These are phyloP conservation scores for Tolmerus cingulatus DNA, from an alignment of 2,888 invertebrate species.

Conservation along the genomic window DNA sequence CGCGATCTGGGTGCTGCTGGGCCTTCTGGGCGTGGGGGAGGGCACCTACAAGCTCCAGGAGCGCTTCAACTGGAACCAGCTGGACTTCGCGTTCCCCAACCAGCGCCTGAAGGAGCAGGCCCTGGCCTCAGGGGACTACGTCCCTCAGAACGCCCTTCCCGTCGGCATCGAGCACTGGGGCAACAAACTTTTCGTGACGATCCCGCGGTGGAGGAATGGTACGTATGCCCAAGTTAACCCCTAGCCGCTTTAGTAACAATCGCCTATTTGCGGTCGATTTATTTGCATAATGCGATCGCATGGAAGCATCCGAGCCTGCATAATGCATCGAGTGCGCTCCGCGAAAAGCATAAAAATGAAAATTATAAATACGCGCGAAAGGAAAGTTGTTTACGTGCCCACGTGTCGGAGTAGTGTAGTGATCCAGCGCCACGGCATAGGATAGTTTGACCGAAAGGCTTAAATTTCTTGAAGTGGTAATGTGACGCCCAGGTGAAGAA, in stretches of 20 bases:
- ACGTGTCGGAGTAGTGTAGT: neutral
- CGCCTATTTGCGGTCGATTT: neutral
- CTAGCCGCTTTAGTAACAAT: neutral
- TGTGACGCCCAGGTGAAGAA: constrained; percentile 1
- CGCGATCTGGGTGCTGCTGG: neutral
- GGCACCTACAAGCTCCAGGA: constrained; percentile 70
- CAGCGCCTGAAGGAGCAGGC: constrained; percentile 70
- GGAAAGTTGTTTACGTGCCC: neutral
- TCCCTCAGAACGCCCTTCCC: constrained; percentile 81
- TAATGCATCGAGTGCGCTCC: neutral
- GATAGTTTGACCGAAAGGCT: neutral
- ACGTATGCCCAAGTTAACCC: constrained; percentile 54
- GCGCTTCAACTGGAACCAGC: constrained; percentile 75
- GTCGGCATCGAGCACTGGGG: constrained; percentile 84
- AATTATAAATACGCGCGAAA: neutral
- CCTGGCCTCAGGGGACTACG: constrained; percentile 70
- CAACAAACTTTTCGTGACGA: constrained; percentile 82
- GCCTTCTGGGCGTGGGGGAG: constrained; percentile 46
- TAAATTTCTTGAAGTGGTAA: constrained; percentile 12
- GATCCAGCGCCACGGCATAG: neutral
- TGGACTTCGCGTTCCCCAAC: constrained; percentile 80
- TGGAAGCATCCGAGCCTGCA: neutral
- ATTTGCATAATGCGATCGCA: constrained; percentile 1
- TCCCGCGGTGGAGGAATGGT: constrained; percentile 84
- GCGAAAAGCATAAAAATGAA: neutral